These are phyloP conservation scores for Nothobranchius kuhntae DNA, from an alignment of 2,113 vertebrate genomes.

Conservation along the genomic window DNA sequence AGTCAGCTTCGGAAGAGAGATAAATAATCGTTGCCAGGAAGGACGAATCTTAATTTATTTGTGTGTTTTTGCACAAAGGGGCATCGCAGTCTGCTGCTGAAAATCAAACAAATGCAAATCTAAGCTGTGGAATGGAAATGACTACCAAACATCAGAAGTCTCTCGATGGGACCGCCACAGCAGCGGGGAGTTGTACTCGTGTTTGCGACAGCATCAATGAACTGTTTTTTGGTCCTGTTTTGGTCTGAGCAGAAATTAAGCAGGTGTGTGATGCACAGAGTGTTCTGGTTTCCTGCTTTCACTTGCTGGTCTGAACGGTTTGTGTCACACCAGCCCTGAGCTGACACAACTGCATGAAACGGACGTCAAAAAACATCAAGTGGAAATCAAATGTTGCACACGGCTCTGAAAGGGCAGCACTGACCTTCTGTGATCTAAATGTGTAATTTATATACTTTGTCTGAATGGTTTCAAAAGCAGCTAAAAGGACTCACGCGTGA, in stretches of 20 bases:
- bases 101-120: slow-evolving; percentile 74
- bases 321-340: slow-evolving; percentile 5
- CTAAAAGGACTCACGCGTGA: slow-evolving; percentile 41
- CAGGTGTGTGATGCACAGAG: slow-evolving; percentile 8
- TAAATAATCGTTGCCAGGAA: slow-evolving; percentile 62
- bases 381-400: not conserved
- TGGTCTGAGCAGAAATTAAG: slow-evolving; percentile 41
- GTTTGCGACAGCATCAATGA: slow-evolving; percentile 58
- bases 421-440: slow-evolving; percentile 60
- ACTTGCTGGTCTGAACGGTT: slow-evolving; percentile 35
- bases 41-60: slow-evolving; percentile 65
- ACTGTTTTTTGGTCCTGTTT: slow-evolving; percentile 50
- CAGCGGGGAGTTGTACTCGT: slow-evolving; percentile 66
- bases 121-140: slow-evolving; percentile 54
- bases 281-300: slow-evolving; percentile 32
- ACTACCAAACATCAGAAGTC: slow-evolving; percentile 59
- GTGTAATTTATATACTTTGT: slow-evolving; percentile 56
- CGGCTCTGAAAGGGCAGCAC: slow-evolving; percentile 12
- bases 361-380: not conserved
- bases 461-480: slow-evolving; percentile 25
- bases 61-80: slow-evolving; percentile 60
- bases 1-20: slow-evolving; percentile 53
- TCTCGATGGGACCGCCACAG: slow-evolving; percentile 37
- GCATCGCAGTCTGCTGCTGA: slow-evolving; percentile 38
- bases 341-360: slow-evolving; percentile 10